phyloP scores from a whole-genome alignment of 1,140 invertebrate genomes.

The Leptinotarsa lineolata region DNA sequence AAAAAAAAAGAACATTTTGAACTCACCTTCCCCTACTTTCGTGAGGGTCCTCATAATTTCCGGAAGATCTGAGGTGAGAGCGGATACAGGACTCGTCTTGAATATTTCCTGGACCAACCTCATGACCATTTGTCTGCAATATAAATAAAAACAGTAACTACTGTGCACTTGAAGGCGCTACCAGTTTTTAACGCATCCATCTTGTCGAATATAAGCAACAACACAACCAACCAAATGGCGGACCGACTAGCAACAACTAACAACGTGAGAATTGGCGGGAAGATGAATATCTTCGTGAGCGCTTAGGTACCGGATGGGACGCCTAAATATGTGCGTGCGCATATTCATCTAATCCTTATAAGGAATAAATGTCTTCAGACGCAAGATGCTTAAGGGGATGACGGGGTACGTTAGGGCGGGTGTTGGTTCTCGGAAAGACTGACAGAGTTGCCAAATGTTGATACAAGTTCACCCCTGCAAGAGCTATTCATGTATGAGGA shows the following conservation, averaged over 20 bases:
- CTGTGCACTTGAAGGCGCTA: neutral
- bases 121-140: slow-evolving; percentile 44
- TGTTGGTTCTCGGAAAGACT: no score
- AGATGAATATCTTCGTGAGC: neutral
- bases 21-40: slow-evolving; percentile 47
- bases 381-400: neutral
- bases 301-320: neutral
- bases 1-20: slow-evolving; percentile 15
- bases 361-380: neutral
- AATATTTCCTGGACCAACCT: slow-evolving; percentile 47
- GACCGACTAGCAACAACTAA: no score
- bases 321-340: neutral
- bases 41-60: slow-evolving; percentile 48
- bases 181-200: no score
- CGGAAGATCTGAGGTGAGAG: slow-evolving; percentile 44
- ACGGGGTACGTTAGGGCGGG: no score
- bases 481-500: no score
- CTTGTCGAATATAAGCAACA: no score
- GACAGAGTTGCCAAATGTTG: no score
- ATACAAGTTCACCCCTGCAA: no score
- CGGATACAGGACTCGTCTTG: slow-evolving; percentile 41
- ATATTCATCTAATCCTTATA: neutral
- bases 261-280: neutral
- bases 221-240: no score
- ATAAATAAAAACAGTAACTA: neutral